phyloP scores from a whole-genome alignment of 1,140 invertebrate species.

The Belonocnema kinseyi region DNA sequence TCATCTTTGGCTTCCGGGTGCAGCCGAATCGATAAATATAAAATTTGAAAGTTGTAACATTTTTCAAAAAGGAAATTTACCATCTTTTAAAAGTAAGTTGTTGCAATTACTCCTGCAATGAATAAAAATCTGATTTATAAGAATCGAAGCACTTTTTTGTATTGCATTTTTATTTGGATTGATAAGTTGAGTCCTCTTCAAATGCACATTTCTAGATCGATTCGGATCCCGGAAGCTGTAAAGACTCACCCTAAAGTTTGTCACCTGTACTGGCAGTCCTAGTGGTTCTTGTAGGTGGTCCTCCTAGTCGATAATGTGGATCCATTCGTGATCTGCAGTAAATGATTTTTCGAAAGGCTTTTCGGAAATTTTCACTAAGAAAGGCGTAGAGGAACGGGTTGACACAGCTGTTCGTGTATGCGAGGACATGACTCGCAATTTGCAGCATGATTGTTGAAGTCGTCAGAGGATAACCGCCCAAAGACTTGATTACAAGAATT shows the following conservation, averaged over 20 bases:
- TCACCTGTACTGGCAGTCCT: conserved; percentile 69
- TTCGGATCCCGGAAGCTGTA: conserved; percentile 22
- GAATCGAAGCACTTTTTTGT: too few relatives aligned
- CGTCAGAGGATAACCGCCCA: conserved; percentile 82
- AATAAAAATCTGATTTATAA: too few relatives aligned
- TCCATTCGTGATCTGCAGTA: conserved; percentile 68
- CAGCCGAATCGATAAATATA: conserved; percentile 5
- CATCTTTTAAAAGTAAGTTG: too few relatives aligned
- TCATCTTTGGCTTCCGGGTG: conserved; percentile 24
- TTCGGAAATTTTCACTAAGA: conserved; percentile 90
- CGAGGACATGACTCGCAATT: conserved; percentile 92
- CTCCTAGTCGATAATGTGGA: conserved; percentile 60
- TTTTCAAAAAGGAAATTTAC: too few relatives aligned
- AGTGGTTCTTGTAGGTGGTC: conserved; percentile 67
- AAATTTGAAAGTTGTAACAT: too few relatives aligned
- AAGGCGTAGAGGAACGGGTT: conserved; percentile 98
- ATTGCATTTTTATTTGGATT: not conserved
- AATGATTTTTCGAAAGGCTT: conserved; percentile 86
- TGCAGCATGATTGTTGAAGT: conserved; percentile 83
- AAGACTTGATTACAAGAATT: conserved; percentile 87
- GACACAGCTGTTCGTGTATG: conserved; percentile 96
- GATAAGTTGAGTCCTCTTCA: not conserved
- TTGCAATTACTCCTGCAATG: too few relatives aligned
- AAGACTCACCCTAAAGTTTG: conserved; percentile 63
- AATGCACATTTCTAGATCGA: not conserved